Evolutionary conservation across 1,140 invertebrate species (phyloP), one percentile per base, ranked within the genome.

Genomic region (Drosophila dunni): DNA sequence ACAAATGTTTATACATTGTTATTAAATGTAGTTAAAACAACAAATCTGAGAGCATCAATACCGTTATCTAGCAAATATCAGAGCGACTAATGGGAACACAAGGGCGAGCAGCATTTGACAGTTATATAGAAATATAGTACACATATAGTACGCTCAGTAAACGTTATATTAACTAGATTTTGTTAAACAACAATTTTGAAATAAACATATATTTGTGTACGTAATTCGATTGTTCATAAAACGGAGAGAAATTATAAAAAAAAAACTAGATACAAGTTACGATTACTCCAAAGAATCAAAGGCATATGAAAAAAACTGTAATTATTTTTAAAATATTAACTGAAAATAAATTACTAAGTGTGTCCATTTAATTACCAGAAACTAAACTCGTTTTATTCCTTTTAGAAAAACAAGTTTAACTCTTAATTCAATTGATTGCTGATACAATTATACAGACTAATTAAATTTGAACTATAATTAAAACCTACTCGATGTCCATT

Each of bases 1-100:
- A 33, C 24, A 81, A 57, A 61, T 58, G 83, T 88, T 88, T 86
- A 89, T 79, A 88, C 80, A 88, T 80, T 88, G 83, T 88, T 88
- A 83, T 71, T 79, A 74, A 72, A 65, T 79, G 84, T 89, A 89
- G 84, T 83, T 89, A 88, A 83, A 81, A 54, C 48, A 86, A 81
- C 78, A 81, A 85, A 86, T 86, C 82, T 86, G 45, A 76, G 63
- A 76, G 71, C 38, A 51, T 15, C 38, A 58, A 53, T 54, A 33
- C 29, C 42, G 42, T 58, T 38, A 61, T 38, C 44, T 51, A 38
- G 34, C 44, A 17, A 51, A 79, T 81, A 88, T 85, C 82, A 79
- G 24, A 29, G 62, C 51, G 63, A 82, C 67, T 57, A 78, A 71
- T 75, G 72, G 80, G 76, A 75, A 75, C 75, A 83, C 42, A 75